Evolutionary conservation across 2,888 invertebrate species (phyloP).

Genomic region (Esperia sulphurella): DNA sequence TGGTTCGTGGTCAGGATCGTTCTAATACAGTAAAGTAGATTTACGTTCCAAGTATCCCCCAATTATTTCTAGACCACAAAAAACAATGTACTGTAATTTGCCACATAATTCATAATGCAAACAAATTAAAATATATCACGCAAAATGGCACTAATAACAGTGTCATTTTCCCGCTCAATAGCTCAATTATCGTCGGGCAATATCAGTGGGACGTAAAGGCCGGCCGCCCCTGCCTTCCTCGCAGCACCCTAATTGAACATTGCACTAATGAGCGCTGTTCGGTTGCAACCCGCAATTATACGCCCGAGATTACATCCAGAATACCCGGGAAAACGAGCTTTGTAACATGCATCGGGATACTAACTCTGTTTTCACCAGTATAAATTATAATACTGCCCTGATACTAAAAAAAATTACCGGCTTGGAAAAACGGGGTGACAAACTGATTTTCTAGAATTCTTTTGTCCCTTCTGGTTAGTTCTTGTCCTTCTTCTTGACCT

Average conservation of each 20-base stretch:
- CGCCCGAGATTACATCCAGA: conserved; percentile 63
- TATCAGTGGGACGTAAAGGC: conserved; percentile 31
- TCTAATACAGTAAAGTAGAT: too few species aligned
- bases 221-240: conserved; percentile 36
- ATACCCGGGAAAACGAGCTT: conserved; percentile 56
- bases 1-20: too few species aligned
- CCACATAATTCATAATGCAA: neutral
- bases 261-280: conserved; percentile 77
- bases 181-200: conserved; percentile 26
- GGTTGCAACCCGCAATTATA: conserved; percentile 70
- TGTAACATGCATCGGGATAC: conserved; percentile 36
- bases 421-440: too few species aligned
- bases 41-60: too few species aligned
- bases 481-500: too few species aligned
- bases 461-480: too few species aligned
- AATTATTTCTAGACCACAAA: neutral
- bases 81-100: neutral
- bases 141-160: conserved; percentile 7
- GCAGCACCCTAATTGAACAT: conserved; percentile 69
- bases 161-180: conserved; percentile 23
- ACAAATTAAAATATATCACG: conserved; percentile 7
- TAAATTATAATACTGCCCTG: too few species aligned
- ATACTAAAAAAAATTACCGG: too few species aligned
- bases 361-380: too few species aligned
- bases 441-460: too few species aligned